Evolutionary conservation across 2,113 vertebrate genomes (phyloP).

Genomic region (Alouatta palliata): DNA sequence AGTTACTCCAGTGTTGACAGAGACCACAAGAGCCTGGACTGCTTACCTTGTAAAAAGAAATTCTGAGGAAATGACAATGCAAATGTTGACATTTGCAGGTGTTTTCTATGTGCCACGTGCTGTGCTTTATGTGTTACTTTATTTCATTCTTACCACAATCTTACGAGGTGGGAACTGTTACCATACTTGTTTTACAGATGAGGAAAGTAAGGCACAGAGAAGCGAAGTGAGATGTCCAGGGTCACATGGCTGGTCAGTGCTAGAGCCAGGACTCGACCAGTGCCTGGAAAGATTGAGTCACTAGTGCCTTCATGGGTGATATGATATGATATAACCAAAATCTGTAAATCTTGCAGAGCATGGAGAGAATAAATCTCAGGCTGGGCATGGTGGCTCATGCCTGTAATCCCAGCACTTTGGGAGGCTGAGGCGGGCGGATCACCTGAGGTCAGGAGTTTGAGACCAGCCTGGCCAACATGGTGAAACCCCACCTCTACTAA

Average conservation of each 20-base stretch:
- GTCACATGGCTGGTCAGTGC: background rate
- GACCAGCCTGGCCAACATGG: too few relatives aligned
- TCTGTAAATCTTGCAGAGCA: background rate
- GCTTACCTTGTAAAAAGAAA: background rate
- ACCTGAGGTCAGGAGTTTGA: too few relatives aligned
- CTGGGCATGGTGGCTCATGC: too few relatives aligned
- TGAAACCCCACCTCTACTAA: too few relatives aligned
- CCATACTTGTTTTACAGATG: background rate
- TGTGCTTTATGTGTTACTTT: background rate
- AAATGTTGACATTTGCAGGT: background rate
- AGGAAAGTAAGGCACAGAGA: background rate
- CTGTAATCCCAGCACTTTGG: too few relatives aligned
- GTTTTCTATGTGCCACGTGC: background rate
- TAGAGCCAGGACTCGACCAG: background rate
- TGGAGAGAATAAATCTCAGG: background rate
- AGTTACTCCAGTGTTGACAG: background rate
- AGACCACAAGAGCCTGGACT: background rate
- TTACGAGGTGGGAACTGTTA: background rate
- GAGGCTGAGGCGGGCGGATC: too few relatives aligned
- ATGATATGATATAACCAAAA: background rate
- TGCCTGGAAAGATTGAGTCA: background rate
- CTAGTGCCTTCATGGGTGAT: background rate
- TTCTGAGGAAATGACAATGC: background rate
- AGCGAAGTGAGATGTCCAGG: background rate
- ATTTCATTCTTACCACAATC: background rate